Conservation (phyloP, 2,888 invertebrate species). For the Parnassius apollo region DNA sequence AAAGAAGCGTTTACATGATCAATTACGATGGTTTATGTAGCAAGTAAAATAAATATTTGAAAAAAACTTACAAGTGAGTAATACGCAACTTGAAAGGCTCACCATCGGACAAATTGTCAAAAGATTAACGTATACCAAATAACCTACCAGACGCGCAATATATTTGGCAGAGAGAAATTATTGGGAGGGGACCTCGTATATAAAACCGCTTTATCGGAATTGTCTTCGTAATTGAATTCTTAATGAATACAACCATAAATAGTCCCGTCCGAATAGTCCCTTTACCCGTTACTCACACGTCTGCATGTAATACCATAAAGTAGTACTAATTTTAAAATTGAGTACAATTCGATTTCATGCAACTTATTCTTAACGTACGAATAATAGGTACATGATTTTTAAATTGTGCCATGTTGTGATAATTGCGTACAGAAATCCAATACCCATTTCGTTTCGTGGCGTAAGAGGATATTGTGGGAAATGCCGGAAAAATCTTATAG, state of each 20-base stretch:
- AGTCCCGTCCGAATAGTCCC: conserved; percentile 7
- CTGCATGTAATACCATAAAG: neutral
- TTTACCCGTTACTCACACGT: conserved; percentile 21
- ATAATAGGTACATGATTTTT: too few relatives aligned
- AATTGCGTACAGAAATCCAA: too few relatives aligned
- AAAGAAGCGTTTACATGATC: neutral
- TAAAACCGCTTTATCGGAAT: conserved; percentile 27
- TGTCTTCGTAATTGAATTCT: conserved; percentile 31
- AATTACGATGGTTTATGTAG: conserved; percentile 8
- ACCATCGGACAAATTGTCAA: conserved; percentile 24
- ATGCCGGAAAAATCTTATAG: too few relatives aligned
- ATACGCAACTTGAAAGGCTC: conserved; percentile 21
- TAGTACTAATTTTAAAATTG: neutral
- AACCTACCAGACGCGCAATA: conserved; percentile 17
- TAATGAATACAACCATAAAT: conserved; percentile 26
- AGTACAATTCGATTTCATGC: neutral
- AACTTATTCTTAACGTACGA: too few relatives aligned
- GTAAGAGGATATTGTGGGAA: too few relatives aligned
- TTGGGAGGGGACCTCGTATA: conserved; percentile 25
- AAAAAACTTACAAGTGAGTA: conserved; percentile 8
- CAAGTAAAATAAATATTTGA: conserved; percentile 7
- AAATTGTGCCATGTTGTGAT: too few relatives aligned
- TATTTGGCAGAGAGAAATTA: conserved; percentile 26
- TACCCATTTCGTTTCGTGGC: too few relatives aligned
- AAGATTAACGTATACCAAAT: conserved; percentile 25